Evolutionary conservation across 1,140 invertebrate genomes (phyloP), one percentile per base, ranked within the genome.

Genomic region (Drosophila truncata): DNA sequence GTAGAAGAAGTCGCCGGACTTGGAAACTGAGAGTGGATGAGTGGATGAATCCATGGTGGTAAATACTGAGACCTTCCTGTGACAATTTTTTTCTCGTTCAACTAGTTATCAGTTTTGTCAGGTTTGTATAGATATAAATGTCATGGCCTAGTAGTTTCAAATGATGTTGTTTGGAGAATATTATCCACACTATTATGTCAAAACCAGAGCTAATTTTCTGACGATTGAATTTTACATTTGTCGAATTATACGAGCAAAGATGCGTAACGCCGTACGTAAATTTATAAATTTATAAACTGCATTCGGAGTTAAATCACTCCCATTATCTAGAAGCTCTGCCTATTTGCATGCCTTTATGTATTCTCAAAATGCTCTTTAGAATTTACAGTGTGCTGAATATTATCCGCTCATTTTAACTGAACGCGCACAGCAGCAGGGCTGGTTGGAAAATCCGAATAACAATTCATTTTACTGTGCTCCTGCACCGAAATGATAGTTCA

Each of bases 1-100:
- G 91, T 96, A 96, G 50, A 95, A 93, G 55, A 91, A 91, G 11
- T 83, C 78, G 81, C 54, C 31, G 10, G 61, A 63, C 52, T 49
- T 71, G 27, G 66, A n/a, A 13, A n/a, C 4, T 11, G 69, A 16
- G 14, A 47, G 3, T 11, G 25, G 11, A 13, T n/a, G n/a, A n/a
- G n/a, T n/a, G n/a, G 33, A 23, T 18, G 35, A 18, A 0, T 72
- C 67, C 69, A 72, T 72, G 8, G 20, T 20, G 29, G n/a, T 20
- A 29, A 57, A 18, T 23, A 23, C 20, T 25, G 44, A 3, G 35
- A 20, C 46, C 29, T 41, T 39, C 47, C 47, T 9, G 1, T 13
- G 20, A 13, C 6, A 2, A 44, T 20, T 23, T 4, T 13, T 0
- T 41, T n/a, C n/a, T 41, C 39, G 1, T 18, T 10, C 31, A 25